Conservation (phyloP, 2,797 vertebrate species). For the Knipowitschia caucasica region DNA sequence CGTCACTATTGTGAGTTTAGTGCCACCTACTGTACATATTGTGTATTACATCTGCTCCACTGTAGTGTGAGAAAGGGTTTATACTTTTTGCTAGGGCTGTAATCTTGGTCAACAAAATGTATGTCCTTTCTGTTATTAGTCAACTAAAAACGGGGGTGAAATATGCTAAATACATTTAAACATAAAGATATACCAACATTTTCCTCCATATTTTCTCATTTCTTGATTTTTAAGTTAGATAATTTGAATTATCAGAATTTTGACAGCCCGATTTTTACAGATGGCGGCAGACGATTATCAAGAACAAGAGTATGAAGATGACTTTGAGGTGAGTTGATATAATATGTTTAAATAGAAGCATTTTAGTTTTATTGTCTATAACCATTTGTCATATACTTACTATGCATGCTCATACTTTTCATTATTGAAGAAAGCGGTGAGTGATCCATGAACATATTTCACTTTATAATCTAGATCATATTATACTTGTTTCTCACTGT, state of each 20-base stretch:
- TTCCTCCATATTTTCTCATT: no score
- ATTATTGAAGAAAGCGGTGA: conserved; percentile 69
- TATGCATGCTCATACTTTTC: conserved; percentile 56
- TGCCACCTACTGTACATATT: neutral
- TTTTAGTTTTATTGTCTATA: no score
- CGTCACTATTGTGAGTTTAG: neutral
- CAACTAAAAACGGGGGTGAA: no score
- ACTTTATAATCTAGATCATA: neutral
- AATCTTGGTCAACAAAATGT: no score
- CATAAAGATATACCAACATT: no score
- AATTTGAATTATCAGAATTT: no score
- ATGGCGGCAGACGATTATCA: conserved; percentile 44
- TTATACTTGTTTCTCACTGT: no score
- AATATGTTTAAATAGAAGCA: no score
- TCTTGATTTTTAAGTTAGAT: no score
- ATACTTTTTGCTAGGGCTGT: neutral
- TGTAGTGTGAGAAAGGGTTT: neutral
- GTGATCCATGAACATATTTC: conserved; percentile 24
- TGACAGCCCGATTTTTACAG: conserved; percentile 64
- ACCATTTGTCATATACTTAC: conserved; percentile 3
- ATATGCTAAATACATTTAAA: no score
- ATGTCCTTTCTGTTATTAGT: no score
- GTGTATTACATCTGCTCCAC: neutral
- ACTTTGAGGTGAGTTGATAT: conserved; percentile 86
- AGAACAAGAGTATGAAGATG: conserved; percentile 81